phyloP scores from a whole-genome alignment of 1,140 invertebrate genomes.

The Leptinotarsa defecta region DNA sequence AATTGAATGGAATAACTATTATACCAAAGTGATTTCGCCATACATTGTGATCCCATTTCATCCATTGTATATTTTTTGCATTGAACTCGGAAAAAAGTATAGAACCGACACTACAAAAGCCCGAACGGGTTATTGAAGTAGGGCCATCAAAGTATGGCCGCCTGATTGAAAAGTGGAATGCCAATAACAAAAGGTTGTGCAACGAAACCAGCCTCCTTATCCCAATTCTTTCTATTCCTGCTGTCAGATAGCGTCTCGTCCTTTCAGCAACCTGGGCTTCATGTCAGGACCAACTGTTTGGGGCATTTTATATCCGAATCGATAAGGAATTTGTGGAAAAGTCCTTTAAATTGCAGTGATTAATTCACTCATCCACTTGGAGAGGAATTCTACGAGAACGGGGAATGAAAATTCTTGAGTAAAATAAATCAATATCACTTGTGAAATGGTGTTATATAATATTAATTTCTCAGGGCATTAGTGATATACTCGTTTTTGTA shows the following conservation, averaged over 20 bases:
- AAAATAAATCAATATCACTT: neutral
- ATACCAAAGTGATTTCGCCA: neutral
- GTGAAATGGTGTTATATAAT: neutral
- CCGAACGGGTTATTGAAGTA: constrained; percentile 15
- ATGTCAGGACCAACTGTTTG: constrained; percentile 6
- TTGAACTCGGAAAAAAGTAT: neutral
- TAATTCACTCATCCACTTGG: neutral
- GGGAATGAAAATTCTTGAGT: neutral
- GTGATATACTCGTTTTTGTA: too few species aligned
- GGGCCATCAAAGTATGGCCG: constrained; percentile 11
- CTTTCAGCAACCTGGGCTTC: constrained; percentile 18
- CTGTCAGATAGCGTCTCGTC: constrained; percentile 2
- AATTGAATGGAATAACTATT: too few species aligned
- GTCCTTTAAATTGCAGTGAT: neutral
- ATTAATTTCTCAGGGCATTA: too few species aligned
- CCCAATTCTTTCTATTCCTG: constrained; percentile 15
- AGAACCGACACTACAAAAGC: constrained; percentile 20
- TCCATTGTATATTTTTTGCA: constrained; percentile 12
- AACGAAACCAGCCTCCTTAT: constrained; percentile 11
- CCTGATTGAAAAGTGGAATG: constrained; percentile 29
- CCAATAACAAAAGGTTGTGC: constrained; percentile 23
- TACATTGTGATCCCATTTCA: constrained; percentile 7
- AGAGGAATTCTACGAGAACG: neutral
- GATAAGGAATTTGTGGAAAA: constrained; percentile 1
- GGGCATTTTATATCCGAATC: neutral